These are phyloP conservation scores for Bombyx mori DNA, from an alignment of 1,140 invertebrate genomes.

Conservation along the genomic window DNA sequence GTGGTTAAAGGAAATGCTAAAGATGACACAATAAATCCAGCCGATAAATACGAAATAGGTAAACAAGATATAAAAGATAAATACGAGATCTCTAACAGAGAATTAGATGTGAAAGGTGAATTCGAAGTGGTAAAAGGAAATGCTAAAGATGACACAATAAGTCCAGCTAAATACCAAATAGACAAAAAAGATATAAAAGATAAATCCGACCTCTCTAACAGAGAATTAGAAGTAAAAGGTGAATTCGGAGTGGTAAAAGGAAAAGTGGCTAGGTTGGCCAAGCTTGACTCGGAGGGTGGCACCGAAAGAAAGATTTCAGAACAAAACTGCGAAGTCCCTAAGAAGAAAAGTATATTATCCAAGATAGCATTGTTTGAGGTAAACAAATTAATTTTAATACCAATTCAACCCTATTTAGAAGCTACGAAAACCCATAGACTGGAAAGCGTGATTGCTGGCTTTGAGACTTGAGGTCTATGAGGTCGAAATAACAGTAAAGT, in stretches of 20 bases:
- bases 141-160: background rate
- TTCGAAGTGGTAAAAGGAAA: background rate
- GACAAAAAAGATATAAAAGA: slow-evolving; percentile 19
- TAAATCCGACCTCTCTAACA: slow-evolving; percentile 24
- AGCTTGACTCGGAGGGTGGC: slow-evolving; percentile 22
- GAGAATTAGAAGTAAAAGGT: background rate
- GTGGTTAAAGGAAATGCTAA: background rate
- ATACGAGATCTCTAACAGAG: slow-evolving; percentile 23
- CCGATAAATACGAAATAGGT: no score
- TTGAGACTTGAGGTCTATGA: no score
- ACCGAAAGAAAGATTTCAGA: slow-evolving; percentile 11
- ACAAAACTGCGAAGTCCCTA: slow-evolving; percentile 23
- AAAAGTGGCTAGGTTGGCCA: slow-evolving; percentile 45
- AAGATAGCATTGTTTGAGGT: slow-evolving; percentile 60
- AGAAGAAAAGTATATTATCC: slow-evolving; percentile 35
- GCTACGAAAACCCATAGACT: no score
- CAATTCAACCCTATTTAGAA: no score
- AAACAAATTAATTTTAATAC: slow-evolving; percentile 7
- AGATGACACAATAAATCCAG: no score
- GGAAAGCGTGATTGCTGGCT: no score
- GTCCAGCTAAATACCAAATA: no score
- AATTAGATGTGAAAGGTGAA: background rate
- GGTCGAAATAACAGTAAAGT: no score
- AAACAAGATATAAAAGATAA: slow-evolving; percentile 22
- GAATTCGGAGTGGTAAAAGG: slow-evolving; percentile 31